These are phyloP conservation scores for Harpalus rufipes DNA, from an alignment of 2,888 invertebrate genomes.

Conservation along the genomic window DNA sequence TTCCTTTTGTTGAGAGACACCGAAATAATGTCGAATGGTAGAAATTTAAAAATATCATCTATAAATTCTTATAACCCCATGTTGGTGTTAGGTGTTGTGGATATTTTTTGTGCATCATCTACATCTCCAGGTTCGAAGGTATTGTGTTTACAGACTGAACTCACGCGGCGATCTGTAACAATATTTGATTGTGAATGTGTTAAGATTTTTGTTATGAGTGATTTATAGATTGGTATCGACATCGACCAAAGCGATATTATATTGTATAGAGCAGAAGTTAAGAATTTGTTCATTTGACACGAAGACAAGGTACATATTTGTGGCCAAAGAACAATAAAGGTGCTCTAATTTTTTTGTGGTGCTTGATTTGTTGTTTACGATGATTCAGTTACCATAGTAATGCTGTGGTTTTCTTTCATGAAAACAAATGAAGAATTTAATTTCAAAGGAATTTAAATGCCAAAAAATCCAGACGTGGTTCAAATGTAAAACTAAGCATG, in stretches of 20 bases:
- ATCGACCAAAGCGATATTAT: too few relatives aligned
- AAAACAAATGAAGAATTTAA: too few relatives aligned
- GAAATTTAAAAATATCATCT: conserved; percentile 44
- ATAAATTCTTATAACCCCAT: background rate
- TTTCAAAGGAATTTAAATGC: too few relatives aligned
- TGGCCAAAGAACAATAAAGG: background rate
- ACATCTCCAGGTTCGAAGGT: background rate
- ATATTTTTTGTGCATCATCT: conserved; percentile 23
- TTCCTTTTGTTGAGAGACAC: too few relatives aligned
- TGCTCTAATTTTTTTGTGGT: background rate
- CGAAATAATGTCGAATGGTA: background rate
- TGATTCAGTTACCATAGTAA: background rate
- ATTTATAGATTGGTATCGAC: conserved; percentile 38
- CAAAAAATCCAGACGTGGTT: too few relatives aligned
- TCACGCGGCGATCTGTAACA: conserved; percentile 46
- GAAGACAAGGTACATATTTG: background rate
- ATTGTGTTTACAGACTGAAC: conserved; percentile 20
- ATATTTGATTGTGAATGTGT: conserved; percentile 53
- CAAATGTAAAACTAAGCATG: too few relatives aligned
- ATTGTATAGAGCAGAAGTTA: background rate
- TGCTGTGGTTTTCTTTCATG: too few relatives aligned
- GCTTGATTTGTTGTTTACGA: too few relatives aligned
- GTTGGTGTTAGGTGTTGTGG: conserved; percentile 10
- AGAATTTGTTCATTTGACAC: conserved; percentile 2
- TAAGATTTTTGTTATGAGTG: conserved; percentile 45